phyloP scores from a whole-genome alignment of 2,888 invertebrate species.

The Zhengitettix transpicula region DNA sequence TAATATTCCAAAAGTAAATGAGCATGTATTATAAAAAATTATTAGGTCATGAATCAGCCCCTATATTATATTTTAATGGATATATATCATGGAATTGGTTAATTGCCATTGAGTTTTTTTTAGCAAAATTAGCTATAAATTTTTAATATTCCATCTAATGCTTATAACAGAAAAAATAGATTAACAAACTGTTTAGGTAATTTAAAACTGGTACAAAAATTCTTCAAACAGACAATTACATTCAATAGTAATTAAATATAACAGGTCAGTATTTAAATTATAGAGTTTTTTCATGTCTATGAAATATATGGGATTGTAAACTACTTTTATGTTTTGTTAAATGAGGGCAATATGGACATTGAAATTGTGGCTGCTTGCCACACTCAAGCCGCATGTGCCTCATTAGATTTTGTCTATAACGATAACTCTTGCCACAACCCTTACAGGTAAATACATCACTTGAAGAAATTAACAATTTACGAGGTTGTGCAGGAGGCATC shows the following conservation, averaged over 20 bases:
- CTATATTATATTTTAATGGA: too few relatives aligned
- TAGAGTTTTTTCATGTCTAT: constrained; percentile 6
- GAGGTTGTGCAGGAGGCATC: too few relatives aligned
- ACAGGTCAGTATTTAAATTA: background rate
- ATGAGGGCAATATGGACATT: constrained; percentile 10
- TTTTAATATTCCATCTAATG: too few relatives aligned
- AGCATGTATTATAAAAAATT: too few relatives aligned
- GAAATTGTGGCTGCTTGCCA: constrained; percentile 14
- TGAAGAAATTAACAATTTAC: too few relatives aligned
- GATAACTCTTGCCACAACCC: constrained; percentile 16
- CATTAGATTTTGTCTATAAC: constrained; percentile 16
- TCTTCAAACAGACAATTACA: background rate
- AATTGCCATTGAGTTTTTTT: too few relatives aligned
- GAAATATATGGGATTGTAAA: constrained; percentile 5
- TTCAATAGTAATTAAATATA: background rate
- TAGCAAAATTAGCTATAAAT: too few relatives aligned
- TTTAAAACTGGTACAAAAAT: background rate
- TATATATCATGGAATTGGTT: too few relatives aligned
- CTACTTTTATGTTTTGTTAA: constrained; percentile 8
- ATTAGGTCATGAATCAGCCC: too few relatives aligned
- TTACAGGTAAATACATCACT: constrained; percentile 12
- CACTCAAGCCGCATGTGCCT: constrained; percentile 12
- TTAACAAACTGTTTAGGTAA: too few relatives aligned
- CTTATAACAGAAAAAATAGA: too few relatives aligned
- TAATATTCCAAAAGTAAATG: too few relatives aligned